A percentile compares a stretch with the other conserved stretches of the same genome.
Evolutionary conservation across 2,113 vertebrate genomes (phyloP).

Genomic region (Ctenomys sociabilis): DNA sequence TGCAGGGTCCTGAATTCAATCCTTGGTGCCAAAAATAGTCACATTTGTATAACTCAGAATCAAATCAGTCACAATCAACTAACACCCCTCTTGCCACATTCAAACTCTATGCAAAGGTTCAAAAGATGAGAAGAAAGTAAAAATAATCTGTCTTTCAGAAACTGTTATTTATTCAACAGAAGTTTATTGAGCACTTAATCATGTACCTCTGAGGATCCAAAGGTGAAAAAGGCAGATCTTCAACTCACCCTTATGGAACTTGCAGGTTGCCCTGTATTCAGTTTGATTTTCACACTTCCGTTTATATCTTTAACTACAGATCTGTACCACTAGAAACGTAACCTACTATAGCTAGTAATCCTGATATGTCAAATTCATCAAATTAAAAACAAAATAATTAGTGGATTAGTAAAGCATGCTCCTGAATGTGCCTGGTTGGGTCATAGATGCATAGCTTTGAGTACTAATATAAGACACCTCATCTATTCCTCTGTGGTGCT

Average conservation of each 20-base stretch:
- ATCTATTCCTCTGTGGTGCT: background rate
- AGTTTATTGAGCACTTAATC: background rate
- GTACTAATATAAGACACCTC: background rate
- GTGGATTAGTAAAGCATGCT: background rate
- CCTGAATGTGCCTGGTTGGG: background rate
- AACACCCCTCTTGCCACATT: background rate
- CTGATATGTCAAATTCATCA: background rate
- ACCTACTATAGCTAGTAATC: background rate
- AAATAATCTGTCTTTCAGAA: conserved; percentile 15
- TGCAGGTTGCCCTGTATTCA: background rate
- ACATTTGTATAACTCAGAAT: conserved; percentile 18
- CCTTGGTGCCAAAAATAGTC: background rate
- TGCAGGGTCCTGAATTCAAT: no score
- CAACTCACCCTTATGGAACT: background rate
- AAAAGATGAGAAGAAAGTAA: conserved; percentile 45
- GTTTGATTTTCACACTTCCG: conserved; percentile 14
- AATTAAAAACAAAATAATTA: background rate
- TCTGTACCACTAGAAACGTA: conserved; percentile 30
- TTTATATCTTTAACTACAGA: background rate
- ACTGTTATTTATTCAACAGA: conserved; percentile 22
- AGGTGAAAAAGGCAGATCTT: background rate
- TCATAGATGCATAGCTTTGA: background rate
- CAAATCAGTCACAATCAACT: conserved; percentile 11
- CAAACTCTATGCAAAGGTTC: conserved; percentile 1
- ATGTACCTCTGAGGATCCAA: conserved; percentile 5